These are phyloP conservation scores for Platichthys flesus DNA, from an alignment of 2,113 vertebrate genomes.

Conservation along the genomic window DNA sequence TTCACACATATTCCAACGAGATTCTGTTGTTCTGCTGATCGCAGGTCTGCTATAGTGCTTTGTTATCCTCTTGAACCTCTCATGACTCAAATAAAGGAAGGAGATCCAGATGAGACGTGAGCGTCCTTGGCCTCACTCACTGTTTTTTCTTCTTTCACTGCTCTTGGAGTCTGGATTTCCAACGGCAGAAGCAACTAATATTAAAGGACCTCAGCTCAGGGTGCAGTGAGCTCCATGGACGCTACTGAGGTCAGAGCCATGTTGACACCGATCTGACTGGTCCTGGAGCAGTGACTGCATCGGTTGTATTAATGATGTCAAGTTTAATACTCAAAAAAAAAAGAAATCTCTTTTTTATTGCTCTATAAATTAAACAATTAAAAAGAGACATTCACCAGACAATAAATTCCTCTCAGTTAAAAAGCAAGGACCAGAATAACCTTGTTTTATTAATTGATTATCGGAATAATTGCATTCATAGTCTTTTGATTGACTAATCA, in stretches of 20 bases:
- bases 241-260: background rate
- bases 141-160: too few species aligned
- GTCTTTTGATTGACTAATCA: background rate
- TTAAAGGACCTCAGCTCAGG: too few species aligned
- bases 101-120: too few species aligned
- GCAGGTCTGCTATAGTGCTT: background rate
- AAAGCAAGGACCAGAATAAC: background rate
- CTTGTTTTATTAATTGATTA: background rate
- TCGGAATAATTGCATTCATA: background rate
- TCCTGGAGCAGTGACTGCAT: background rate
- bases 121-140: too few species aligned
- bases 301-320: background rate
- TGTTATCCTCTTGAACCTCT: background rate
- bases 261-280: background rate
- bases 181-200: too few species aligned
- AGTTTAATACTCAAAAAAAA: background rate
- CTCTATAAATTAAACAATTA: background rate
- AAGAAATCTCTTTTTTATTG: background rate
- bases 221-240: background rate
- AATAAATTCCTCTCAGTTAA: background rate
- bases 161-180: too few species aligned
- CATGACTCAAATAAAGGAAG: background rate
- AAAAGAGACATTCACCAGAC: background rate
- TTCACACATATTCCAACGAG: background rate
- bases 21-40: background rate